Conservation (phyloP, 2,797 vertebrate genomes). For the Margarornis squamiger region DNA sequence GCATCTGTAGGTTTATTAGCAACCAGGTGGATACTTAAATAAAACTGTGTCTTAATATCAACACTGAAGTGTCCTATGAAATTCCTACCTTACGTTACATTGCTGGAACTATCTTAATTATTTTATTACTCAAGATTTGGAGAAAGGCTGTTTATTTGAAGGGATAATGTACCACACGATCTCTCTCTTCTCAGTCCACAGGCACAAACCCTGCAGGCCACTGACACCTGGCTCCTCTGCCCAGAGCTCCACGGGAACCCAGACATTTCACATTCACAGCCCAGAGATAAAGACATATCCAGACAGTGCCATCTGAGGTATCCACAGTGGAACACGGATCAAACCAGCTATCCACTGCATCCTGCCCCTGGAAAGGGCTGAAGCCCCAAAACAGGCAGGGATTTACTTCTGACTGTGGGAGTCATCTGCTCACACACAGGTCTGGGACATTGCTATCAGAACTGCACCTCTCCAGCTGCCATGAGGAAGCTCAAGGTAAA, state of each 20-base stretch:
- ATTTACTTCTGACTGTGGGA: not conserved
- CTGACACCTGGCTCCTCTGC: not conserved
- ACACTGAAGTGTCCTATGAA: not conserved
- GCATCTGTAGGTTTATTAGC: not conserved
- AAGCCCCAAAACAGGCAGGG: not conserved
- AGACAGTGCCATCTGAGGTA: not conserved
- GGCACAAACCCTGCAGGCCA: not conserved
- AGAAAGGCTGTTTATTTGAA: not conserved
- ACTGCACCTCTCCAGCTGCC: fast-evolving
- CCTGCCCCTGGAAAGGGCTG: not conserved
- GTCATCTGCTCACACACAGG: fast-evolving
- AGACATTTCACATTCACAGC: not conserved
- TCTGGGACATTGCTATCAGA: not conserved
- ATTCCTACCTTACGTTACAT: not conserved
- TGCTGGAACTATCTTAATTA: not conserved
- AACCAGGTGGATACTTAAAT: not conserved
- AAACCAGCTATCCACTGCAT: fast-evolving
- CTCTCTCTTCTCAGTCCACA: not conserved
- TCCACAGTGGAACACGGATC: not conserved
- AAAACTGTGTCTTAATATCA: not conserved
- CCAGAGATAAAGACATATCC: not conserved
- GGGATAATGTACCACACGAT: not conserved
- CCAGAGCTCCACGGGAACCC: not conserved
- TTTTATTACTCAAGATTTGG: not conserved
- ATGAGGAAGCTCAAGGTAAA: fast-evolving